Evolutionary conservation across 1,140 invertebrate genomes (phyloP), one percentile per base, ranked within the genome.

Genomic region (Drosophila mauritiana): DNA sequence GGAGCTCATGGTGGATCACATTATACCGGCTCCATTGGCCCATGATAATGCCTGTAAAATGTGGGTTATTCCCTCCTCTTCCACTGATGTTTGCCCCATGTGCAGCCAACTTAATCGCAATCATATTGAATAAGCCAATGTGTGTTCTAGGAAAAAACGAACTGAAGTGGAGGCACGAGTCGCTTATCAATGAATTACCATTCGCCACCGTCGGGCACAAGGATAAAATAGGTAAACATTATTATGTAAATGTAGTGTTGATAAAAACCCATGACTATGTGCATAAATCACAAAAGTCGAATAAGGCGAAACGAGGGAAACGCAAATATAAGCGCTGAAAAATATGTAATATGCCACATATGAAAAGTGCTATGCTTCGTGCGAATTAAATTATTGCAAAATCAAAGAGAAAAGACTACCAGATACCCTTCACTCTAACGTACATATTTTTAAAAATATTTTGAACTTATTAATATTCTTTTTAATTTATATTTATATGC

Each of bases 111-210:
- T 86, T 78, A 81, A 78, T 86, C 78, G 56, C 78, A 78, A 86
- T 64, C 75, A 83, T 89, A 89, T 89, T 89, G 84, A 80, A 49
- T 79, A 31, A 39, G 59, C 63, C 56, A 48, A 6, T 63, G 54
- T 62, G 31, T 20, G 53, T 12, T 62, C 11, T 31, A 17, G 31
- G n/a, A 40, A 15, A 55, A 11, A 54, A n/a, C 36, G 8, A 59
- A 11, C 36, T 37, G 31, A 40, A 25, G 51, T 40, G 46, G 61
- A 67, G 77, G 57, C 51, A 67, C 52, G 46, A 55, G 62, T 43
- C 72, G 57, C 80, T 88, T 88, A 88, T 84, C 84, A 89, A 89
- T 88, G 78, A 84, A 88, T 89, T 88, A 74, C 68, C 73, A 80
- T 61, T 25, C 56, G 8, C 31, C 31, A 12, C 53, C 70, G 59